Conservation (phyloP, 2,888 invertebrate species). For the Caenorhabditis afra region DNA sequence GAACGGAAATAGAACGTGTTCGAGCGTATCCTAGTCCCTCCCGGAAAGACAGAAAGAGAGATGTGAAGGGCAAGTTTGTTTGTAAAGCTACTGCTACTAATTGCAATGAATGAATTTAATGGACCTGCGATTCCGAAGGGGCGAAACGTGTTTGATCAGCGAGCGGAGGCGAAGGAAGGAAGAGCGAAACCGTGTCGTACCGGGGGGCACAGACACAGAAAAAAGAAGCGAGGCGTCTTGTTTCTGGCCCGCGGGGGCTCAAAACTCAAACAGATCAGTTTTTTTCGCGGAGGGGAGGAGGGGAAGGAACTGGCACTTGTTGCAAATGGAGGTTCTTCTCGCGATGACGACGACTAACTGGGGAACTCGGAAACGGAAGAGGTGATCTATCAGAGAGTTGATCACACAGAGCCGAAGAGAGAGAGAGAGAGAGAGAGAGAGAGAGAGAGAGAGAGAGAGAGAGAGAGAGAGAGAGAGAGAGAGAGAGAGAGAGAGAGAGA, state of each 20-base stretch:
- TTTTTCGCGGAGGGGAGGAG: constrained; percentile 36
- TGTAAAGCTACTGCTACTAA: background rate
- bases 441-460: too few species aligned
- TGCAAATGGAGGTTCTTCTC: too few species aligned
- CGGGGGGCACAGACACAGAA: too few species aligned
- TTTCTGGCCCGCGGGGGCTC: background rate
- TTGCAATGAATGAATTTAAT: constrained; percentile 5
- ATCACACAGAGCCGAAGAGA: too few species aligned
- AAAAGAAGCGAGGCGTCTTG: background rate
- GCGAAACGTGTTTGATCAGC: constrained; percentile 43
- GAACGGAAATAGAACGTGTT: background rate
- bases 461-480: constrained; percentile 11
- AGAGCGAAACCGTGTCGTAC: constrained; percentile 13
- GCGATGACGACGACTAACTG: constrained; percentile 44
- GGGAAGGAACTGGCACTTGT: too few species aligned
- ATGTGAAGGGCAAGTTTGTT: background rate
- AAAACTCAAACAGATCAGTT: constrained; percentile 51
- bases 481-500: constrained; percentile 9
- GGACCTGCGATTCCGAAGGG: constrained; percentile 11
- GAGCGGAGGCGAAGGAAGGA: background rate
- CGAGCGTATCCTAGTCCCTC: too few species aligned
- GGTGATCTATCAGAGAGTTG: too few species aligned
- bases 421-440: too few species aligned
- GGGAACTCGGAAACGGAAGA: constrained; percentile 1
- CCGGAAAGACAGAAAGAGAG: too few species aligned